phyloP scores from a whole-genome alignment of 2,113 vertebrate species.

The Microtus ochrogaster region DNA sequence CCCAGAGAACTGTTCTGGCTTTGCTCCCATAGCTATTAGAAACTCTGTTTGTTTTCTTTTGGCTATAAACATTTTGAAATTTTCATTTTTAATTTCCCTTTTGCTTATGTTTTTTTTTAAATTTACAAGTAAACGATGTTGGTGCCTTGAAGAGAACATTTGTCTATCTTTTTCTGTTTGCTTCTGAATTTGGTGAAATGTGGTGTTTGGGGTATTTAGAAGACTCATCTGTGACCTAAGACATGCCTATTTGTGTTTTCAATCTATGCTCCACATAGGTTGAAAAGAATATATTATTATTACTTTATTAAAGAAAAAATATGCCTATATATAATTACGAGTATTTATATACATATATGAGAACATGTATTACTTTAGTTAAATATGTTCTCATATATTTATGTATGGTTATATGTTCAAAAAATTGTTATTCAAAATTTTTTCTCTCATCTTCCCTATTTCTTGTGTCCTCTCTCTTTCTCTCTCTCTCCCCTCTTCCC shows the following conservation, averaged over 20 bases:
- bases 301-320: not conserved
- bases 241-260: not conserved
- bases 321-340: not conserved
- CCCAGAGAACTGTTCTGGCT: slow-evolving; percentile 21
- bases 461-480: no score
- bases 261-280: no score
- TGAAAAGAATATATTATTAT: not conserved
- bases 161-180: not conserved
- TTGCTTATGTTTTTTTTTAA: not conserved
- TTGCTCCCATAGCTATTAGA: not conserved
- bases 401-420: not conserved
- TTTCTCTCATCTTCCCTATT: not conserved
- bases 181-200: not conserved
- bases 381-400: not conserved
- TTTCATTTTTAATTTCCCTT: slow-evolving; percentile 44
- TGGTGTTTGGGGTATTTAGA: not conserved
- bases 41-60: slow-evolving; percentile 5
- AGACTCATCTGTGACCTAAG: not conserved
- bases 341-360: not conserved
- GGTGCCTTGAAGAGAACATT: not conserved
- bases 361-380: not conserved
- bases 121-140: slow-evolving; percentile 2
- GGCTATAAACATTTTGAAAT: not conserved
- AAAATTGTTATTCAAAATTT: not conserved
- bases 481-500: no score